Percentiles rank a stretch among this genome's conserved stretches.
Evolutionary conservation across 35 echinoderm and acorn worm genomes (phyloP).

Genomic region (Heliocidaris tuberculata): DNA sequence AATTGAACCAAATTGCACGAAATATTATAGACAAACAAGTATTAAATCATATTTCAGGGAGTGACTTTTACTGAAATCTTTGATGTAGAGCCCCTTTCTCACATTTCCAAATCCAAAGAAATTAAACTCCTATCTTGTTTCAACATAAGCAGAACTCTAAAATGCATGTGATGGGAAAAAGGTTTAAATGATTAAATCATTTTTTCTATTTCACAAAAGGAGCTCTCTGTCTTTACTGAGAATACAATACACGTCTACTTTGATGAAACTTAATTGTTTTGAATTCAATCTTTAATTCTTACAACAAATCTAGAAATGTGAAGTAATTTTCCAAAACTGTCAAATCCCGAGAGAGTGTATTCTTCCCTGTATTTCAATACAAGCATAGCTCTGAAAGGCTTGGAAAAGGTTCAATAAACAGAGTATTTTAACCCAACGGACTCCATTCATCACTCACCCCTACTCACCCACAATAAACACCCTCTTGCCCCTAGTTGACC

Average conservation of each 20-base stretch:
- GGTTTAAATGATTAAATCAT: too few species aligned
- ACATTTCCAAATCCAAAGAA: too few species aligned
- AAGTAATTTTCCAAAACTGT: background rate
- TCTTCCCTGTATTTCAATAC: background rate
- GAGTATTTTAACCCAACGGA: slow-evolving; percentile 9
- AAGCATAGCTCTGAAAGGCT: background rate
- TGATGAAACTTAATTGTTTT: too few species aligned
- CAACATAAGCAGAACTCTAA: too few species aligned
- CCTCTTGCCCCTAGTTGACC: slow-evolving; percentile 20
- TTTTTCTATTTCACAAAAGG: background rate
- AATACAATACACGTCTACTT: too few species aligned
- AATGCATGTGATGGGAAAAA: too few species aligned
- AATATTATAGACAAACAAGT: too few species aligned
- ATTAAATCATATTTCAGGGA: too few species aligned
- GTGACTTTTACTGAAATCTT: too few species aligned
- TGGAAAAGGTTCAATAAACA: background rate
- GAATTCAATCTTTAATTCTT: background rate
- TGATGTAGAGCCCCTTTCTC: too few species aligned
- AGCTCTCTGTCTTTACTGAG: background rate
- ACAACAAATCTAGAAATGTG: background rate
- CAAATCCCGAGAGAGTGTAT: background rate
- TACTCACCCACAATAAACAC: slow-evolving; percentile 39
- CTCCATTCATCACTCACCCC: slow-evolving; percentile 36
- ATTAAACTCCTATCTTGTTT: too few species aligned
- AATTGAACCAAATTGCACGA: too few species aligned